Percentiles rank a stretch among this genome's conserved stretches.
phyloP scores from a whole-genome alignment of 2,888 invertebrate species.

The Himalopsyche anomala region DNA sequence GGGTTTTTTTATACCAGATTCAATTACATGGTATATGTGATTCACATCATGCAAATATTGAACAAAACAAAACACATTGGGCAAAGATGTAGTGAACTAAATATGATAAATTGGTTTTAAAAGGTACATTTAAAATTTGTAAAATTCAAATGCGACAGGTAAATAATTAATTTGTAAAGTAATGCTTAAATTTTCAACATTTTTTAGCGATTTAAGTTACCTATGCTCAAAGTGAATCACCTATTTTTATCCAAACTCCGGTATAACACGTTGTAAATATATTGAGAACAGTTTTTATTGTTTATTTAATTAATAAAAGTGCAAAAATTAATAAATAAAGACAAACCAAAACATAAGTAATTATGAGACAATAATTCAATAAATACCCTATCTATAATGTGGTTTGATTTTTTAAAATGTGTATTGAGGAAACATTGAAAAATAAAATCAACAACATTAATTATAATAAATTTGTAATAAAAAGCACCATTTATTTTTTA shows the following conservation, averaged over 20 bases:
- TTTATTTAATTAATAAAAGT: slow-evolving; percentile 14
- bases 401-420: slow-evolving; percentile 1
- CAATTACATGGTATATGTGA: not conserved
- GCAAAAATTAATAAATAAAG: slow-evolving; percentile 19
- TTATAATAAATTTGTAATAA: slow-evolving; percentile 41
- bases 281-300: not conserved
- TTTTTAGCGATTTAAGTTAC: not conserved
- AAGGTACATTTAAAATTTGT: not conserved
- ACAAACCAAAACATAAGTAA: slow-evolving; percentile 5
- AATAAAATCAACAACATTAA: slow-evolving; percentile 38
- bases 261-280: not conserved
- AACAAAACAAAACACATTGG: not conserved
- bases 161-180: too few species aligned
- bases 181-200: too few species aligned
- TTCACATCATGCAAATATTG: not conserved
- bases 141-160: not conserved
- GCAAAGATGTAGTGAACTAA: not conserved
- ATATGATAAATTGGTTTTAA: not conserved
- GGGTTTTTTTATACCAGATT: not conserved
- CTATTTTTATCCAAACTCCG: not conserved
- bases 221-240: not conserved
- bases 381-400: slow-evolving; percentile 29
- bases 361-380: slow-evolving; percentile 18
- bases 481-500: slow-evolving; percentile 40
- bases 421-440: slow-evolving; percentile 38